phyloP scores from a whole-genome alignment of 2,797 vertebrate genomes.

The Chaunax sp. region DNA sequence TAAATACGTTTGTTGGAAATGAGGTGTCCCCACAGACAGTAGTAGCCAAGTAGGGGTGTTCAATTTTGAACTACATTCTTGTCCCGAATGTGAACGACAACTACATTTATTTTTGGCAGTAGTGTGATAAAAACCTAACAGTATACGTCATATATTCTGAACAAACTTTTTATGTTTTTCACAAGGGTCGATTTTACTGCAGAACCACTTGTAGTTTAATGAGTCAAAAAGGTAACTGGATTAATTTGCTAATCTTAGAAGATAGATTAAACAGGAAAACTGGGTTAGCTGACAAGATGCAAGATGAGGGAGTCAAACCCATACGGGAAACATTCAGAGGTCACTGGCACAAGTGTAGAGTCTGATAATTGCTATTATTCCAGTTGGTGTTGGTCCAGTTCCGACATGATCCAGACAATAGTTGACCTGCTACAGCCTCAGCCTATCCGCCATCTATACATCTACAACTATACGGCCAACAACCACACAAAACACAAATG shows the following conservation, averaged over 20 bases:
- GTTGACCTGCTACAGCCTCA: not conserved
- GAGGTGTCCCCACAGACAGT: too few relatives aligned
- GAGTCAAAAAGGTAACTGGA: not conserved
- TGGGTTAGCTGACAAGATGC: not conserved
- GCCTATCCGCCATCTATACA: not conserved
- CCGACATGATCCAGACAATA: not conserved
- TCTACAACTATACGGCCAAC: not conserved
- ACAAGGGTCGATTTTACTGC: not conserved
- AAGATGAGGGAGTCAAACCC: slow-evolving; percentile 2
- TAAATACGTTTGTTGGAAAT: too few relatives aligned
- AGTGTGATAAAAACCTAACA: too few relatives aligned
- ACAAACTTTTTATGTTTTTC: too few relatives aligned
- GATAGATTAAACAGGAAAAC: slow-evolving; percentile 10
- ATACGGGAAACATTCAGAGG: slow-evolving; percentile 7
- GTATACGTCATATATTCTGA: too few relatives aligned
- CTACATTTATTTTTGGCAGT: not conserved
- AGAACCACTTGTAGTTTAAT: not conserved
- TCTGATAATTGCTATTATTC: too few relatives aligned
- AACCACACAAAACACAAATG: slow-evolving; percentile 1
- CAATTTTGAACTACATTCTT: too few relatives aligned
- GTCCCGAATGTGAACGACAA: not conserved
- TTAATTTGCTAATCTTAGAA: slow-evolving; percentile 10
- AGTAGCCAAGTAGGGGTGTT: too few relatives aligned
- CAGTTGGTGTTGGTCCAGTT: not conserved
- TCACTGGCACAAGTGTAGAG: not conserved